These are phyloP conservation scores for Strigamia maritima DNA, from an alignment of 2,888 invertebrate species.

Conservation along the genomic window DNA sequence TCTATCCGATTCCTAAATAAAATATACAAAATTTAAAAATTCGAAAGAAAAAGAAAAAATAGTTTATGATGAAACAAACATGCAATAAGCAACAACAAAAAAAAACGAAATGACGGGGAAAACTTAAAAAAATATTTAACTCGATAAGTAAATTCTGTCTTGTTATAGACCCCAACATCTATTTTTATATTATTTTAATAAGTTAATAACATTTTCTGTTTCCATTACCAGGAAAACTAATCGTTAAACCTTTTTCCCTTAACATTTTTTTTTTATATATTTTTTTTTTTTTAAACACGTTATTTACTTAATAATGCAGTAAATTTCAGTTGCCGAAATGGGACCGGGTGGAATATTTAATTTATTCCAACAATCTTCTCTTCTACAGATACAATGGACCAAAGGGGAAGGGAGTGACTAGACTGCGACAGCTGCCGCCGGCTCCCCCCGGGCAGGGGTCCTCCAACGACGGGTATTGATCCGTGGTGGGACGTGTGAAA, in stretches of 20 bases:
- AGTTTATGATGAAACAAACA: no score
- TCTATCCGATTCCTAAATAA: neutral
- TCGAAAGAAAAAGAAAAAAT: neutral
- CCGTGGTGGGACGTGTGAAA: slow-evolving; percentile 34
- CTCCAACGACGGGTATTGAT: slow-evolving; percentile 30
- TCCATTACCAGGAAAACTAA: neutral
- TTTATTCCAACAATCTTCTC: slow-evolving; percentile 26
- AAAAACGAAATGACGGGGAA: no score
- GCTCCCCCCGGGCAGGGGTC: slow-evolving; percentile 34
- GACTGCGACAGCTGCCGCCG: slow-evolving; percentile 28
- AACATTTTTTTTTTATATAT: neutral
- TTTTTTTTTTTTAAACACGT: neutral
- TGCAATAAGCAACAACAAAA: no score
- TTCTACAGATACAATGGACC: slow-evolving; percentile 10
- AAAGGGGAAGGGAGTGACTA: slow-evolving; percentile 20
- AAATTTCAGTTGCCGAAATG: slow-evolving; percentile 8
- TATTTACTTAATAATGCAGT: neutral
- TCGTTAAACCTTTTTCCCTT: neutral
- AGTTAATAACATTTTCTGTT: neutral
- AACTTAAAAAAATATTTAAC: no score
- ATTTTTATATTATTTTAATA: no score
- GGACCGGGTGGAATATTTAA: slow-evolving; percentile 26
- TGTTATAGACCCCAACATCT: no score
- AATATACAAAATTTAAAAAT: no score
- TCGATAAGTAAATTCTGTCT: no score